Base-by-base conservation (phyloP, 2,797 vertebrate species). In the Xenops minutus region DNA sequence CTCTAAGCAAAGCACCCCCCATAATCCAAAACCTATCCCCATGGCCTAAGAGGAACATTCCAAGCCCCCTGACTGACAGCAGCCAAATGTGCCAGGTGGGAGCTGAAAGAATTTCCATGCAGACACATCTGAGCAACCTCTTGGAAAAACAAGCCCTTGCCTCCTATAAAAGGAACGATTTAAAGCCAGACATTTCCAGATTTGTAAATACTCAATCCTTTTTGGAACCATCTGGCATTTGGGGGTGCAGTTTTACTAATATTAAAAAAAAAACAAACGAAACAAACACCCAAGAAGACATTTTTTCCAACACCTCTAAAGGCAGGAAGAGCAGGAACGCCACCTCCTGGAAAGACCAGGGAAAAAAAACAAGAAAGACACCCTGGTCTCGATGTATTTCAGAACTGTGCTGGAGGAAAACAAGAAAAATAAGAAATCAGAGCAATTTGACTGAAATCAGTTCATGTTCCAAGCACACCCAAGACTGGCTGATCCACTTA, bases 121-220 rank as follows among this genome's bases (percentile, higher is more conserved):
- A 92, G 43, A 14, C 15, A 27, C 10, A 36, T 19, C 34, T 0
- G 0, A 29, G 21, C 2, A 54, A 76, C 30, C 23, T 32, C 69
- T 23, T 0, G 1, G 36, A 5, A 82, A 71, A 52, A 29, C 0
- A 0, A 46, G 30, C 10, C n/a, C 36, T 4, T 4, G 1, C 18
- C 34, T 52, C 55, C 66, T 61, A 7, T 14, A 72, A 66, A 0
- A 89, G 54, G 10, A 54, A 56, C 5, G 2, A 75, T 29, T 75
- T 36, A 23, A 75, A 93, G 22, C 23, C 19, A 71, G 67, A n/a
- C 11, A 9, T 27, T 18, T 30, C 56, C 44, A 48, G 8, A 32
- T 46, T 14, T n/a, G 2, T 17, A 67, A 85, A 61, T 0, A 83
- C 24, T 22, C 34, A 54, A 0, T 21, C 46, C 9, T 11, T 73